Evolutionary conservation across 2,888 invertebrate species (phyloP).

Genomic region (Dorcus hopei): DNA sequence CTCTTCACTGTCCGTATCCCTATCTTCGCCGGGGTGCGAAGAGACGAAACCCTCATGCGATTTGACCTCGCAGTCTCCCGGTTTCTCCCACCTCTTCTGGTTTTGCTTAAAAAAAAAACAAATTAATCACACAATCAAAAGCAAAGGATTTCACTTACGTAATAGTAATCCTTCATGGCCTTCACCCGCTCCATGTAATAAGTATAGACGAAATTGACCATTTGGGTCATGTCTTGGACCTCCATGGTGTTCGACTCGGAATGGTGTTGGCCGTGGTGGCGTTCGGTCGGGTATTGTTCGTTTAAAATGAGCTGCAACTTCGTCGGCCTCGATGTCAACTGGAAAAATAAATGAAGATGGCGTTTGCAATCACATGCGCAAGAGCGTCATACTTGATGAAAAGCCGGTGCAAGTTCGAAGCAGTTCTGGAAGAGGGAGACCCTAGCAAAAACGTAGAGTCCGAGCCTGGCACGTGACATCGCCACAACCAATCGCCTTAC

Average conservation of each 20-base stretch:
- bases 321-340: slow-evolving; percentile 80
- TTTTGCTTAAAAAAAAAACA: slow-evolving; percentile 43
- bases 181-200: slow-evolving; percentile 80
- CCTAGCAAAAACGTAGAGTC: slow-evolving; percentile 93
- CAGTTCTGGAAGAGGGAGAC: slow-evolving; percentile 93
- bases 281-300: slow-evolving; percentile 75
- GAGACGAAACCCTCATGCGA: slow-evolving; percentile 59
- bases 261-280: slow-evolving; percentile 51
- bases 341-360: slow-evolving; percentile 31
- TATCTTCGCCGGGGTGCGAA: slow-evolving; percentile 65
- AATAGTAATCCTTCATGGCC: slow-evolving; percentile 55
- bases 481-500: slow-evolving; percentile 96
- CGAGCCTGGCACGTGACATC: slow-evolving; percentile 94
- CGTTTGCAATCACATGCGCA: background rate
- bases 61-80: slow-evolving; percentile 56
- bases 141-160: slow-evolving; percentile 36
- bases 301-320: slow-evolving; percentile 75
- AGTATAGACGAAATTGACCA: slow-evolving; percentile 93
- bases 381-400: slow-evolving; percentile 66
- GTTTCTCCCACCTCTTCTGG: slow-evolving; percentile 59
- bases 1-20: slow-evolving; percentile 62
- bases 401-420: slow-evolving; percentile 93
- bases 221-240: slow-evolving; percentile 86
- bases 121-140: background rate
- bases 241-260: slow-evolving; percentile 55